Percentiles rank a stretch among this genome's conserved stretches.
These are phyloP conservation scores for Maniola hyperantus DNA, from an alignment of 2,888 invertebrate species.

Conservation along the genomic window DNA sequence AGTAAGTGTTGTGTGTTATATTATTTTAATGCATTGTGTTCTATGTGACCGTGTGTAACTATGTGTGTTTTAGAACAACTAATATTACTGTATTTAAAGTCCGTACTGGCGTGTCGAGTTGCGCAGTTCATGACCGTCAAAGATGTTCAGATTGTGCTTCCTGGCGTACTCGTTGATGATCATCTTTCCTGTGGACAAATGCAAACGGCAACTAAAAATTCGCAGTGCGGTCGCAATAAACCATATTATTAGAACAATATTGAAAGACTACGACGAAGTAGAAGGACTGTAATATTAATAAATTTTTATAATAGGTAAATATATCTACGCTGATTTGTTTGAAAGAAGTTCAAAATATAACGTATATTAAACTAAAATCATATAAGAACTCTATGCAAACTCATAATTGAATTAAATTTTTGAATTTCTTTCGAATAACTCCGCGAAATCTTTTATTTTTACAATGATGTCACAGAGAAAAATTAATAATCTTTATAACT, in stretches of 20 bases:
- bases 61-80: conserved; percentile 60
- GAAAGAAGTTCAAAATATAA: no score
- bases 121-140: conserved; percentile 88
- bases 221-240: conserved; percentile 48
- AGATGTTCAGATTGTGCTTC: conserved; percentile 89
- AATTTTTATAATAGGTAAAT: not conserved
- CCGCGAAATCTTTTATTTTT: no score
- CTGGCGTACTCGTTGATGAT: conserved; percentile 89
- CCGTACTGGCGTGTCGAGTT: conserved; percentile 91
- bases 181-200: conserved; percentile 85
- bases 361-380: no score
- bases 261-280: not conserved
- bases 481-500: no score
- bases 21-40: not conserved
- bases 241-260: not conserved
- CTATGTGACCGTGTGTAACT: conserved; percentile 12
- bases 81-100: conserved; percentile 86
- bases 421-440: no score
- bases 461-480: no score
- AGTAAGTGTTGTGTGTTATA: not conserved
- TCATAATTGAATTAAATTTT: no score
- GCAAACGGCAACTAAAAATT: conserved; percentile 55
- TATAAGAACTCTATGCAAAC: no score
- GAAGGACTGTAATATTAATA: not conserved
- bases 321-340: not conserved